Conservation (phyloP, 1,140 invertebrate genomes). For the Chlorops oryzae region DNA sequence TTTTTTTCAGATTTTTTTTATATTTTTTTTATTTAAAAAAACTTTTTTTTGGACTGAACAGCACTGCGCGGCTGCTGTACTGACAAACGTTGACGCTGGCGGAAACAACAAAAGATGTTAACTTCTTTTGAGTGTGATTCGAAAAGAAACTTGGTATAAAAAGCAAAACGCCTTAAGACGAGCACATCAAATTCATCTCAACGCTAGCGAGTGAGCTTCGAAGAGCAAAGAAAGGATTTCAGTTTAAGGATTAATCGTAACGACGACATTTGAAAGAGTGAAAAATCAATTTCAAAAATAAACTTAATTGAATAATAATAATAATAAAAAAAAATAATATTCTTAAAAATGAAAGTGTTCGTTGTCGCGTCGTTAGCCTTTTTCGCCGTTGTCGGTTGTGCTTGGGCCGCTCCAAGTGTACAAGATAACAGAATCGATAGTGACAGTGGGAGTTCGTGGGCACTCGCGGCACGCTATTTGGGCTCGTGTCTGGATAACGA, state of each 20-base stretch:
- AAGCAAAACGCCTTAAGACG: slow-evolving; percentile 32
- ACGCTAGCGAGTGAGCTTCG: slow-evolving; percentile 27
- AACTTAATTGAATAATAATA: not conserved
- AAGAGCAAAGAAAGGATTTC: no score
- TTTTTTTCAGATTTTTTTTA: not conserved
- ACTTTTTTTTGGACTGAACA: no score
- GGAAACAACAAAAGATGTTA: no score
- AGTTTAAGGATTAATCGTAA: slow-evolving; percentile 34
- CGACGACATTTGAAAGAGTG: no score
- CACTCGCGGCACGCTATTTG: slow-evolving; percentile 38
- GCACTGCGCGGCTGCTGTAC: slow-evolving; percentile 6
- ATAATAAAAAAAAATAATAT: slow-evolving; percentile 10
- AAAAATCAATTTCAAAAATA: not conserved
- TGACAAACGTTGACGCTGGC: not conserved
- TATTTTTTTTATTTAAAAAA: not conserved
- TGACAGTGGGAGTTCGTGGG: slow-evolving; percentile 29
- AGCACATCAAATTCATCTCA: slow-evolving; percentile 47
- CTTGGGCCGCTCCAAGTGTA: slow-evolving; percentile 41
- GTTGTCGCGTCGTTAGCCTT: slow-evolving; percentile 31
- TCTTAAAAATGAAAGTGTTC: slow-evolving; percentile 48
- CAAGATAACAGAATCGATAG: slow-evolving; percentile 44
- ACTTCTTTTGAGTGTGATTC: no score
- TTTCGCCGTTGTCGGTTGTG: slow-evolving; percentile 33
- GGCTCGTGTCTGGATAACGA: slow-evolving; percentile 46
- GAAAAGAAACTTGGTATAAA: slow-evolving; percentile 29